A percentile compares a stretch with the other conserved stretches of the same genome.
Evolutionary conservation across 2,888 invertebrate species (phyloP).

Genomic region (Hylaea fasciaria): DNA sequence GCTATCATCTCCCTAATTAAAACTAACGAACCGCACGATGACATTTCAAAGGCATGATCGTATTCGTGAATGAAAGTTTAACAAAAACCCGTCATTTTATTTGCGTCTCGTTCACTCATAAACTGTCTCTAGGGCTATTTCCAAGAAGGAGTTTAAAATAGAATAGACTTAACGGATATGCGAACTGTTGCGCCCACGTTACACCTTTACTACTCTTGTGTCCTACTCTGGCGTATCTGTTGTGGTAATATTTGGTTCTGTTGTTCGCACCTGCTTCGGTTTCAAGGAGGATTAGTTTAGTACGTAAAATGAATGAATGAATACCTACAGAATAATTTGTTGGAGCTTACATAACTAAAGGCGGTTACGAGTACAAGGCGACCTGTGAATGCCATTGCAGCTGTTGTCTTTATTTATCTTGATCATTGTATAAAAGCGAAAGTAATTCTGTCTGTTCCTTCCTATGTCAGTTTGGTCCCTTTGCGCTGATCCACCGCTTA

Average conservation of each 20-base stretch:
- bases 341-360: constrained; percentile 18
- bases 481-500: too few species aligned
- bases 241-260: constrained; percentile 25
- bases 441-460: too few species aligned
- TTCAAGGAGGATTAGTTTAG: constrained; percentile 60
- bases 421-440: too few species aligned
- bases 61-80: constrained; percentile 15
- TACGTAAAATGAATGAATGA: constrained; percentile 64
- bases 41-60: constrained; percentile 29
- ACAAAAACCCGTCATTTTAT: constrained; percentile 32
- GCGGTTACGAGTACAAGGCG: constrained; percentile 9
- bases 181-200: constrained; percentile 45
- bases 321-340: constrained; percentile 21
- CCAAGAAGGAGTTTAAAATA: constrained; percentile 56
- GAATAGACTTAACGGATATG: constrained; percentile 64
- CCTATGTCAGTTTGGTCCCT: too few species aligned
- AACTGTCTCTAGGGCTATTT: constrained; percentile 48
- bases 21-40: constrained; percentile 5
- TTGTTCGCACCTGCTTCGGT: constrained; percentile 54
- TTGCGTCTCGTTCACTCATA: constrained; percentile 33
- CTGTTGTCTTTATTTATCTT: too few species aligned
- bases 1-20: constrained; percentile 18
- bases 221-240: constrained; percentile 37
- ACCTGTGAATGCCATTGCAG: constrained; percentile 14
- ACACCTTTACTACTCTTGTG: constrained; percentile 45